Evolutionary conservation across 1,140 invertebrate species (phyloP).

Genomic region (Doryteuthis pealeii): DNA sequence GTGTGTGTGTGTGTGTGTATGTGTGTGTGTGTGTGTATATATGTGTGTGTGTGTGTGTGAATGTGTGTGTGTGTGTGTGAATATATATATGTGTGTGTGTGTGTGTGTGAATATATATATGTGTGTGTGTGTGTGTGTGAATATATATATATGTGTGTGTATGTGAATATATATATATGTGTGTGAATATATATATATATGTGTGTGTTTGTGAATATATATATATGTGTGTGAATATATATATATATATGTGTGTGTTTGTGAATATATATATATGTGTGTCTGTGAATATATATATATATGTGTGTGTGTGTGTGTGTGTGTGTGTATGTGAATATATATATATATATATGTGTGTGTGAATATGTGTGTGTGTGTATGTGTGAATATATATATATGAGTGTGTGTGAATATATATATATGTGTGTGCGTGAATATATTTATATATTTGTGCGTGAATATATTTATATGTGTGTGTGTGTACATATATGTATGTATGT

Average conservation of each 20-base stretch:
- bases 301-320: background rate
- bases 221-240: background rate
- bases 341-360: background rate
- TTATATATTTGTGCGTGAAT: too few species aligned
- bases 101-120: conserved; percentile 1
- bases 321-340: background rate
- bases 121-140: background rate
- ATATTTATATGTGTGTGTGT: too few species aligned
- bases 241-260: too few species aligned
- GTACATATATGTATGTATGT: background rate
- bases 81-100: background rate
- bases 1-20: background rate
- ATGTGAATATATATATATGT: background rate
- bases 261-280: too few species aligned
- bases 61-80: background rate
- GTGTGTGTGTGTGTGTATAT: background rate
- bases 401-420: background rate
- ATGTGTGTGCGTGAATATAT: background rate
- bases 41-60: background rate
- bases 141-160: background rate
- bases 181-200: background rate
- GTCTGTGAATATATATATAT: background rate
- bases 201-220: background rate
- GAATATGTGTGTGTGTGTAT: background rate
- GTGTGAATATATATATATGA: background rate